Percentiles rank a stretch among this genome's conserved stretches.
Evolutionary conservation across 23 tunicate species (phyloP).

Genomic region (Ciona savignyi): DNA sequence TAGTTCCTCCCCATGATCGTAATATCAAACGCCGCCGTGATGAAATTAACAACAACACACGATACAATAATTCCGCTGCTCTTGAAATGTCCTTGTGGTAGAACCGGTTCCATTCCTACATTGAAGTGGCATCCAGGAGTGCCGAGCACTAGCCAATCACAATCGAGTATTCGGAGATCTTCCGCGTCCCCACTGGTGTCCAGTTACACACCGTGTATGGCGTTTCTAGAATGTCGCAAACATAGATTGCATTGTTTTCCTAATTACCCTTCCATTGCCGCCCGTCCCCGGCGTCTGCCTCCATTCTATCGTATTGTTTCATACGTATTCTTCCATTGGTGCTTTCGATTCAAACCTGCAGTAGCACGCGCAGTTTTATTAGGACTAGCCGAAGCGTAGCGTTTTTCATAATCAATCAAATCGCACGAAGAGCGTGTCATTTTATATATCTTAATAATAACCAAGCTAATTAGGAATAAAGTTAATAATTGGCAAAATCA

Average conservation of each 20-base stretch:
- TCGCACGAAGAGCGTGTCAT: not conserved
- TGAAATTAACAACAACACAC: too few relatives aligned
- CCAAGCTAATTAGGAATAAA: too few relatives aligned
- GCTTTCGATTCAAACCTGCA: not conserved
- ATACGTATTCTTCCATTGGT: not conserved
- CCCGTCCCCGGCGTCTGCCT: constrained; percentile 1
- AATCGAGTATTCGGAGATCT: constrained; percentile 2
- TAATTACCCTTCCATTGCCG: not conserved
- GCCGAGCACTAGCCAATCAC: constrained; percentile 28
- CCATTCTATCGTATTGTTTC: not conserved
- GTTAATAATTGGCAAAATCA: too few relatives aligned
- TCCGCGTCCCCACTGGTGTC: constrained; percentile 47
- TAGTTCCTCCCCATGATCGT: too few relatives aligned
- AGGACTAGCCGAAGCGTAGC: not conserved
- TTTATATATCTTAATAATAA: too few relatives aligned
- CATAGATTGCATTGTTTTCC: not conserved
- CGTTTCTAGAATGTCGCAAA: not conserved
- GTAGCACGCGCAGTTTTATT: not conserved
- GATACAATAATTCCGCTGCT: constrained; percentile 13
- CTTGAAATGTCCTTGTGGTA: constrained; percentile 71
- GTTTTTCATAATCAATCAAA: not conserved
- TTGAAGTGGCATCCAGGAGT: constrained; percentile 26
- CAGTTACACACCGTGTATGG: constrained; percentile 17
- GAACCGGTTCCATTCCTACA: constrained; percentile 4
- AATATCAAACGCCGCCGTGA: too few relatives aligned